Evolutionary conservation across 2,113 vertebrate species (phyloP), one percentile per base, ranked within the genome.

Genomic region (Paramormyrops kingsleyae): DNA sequence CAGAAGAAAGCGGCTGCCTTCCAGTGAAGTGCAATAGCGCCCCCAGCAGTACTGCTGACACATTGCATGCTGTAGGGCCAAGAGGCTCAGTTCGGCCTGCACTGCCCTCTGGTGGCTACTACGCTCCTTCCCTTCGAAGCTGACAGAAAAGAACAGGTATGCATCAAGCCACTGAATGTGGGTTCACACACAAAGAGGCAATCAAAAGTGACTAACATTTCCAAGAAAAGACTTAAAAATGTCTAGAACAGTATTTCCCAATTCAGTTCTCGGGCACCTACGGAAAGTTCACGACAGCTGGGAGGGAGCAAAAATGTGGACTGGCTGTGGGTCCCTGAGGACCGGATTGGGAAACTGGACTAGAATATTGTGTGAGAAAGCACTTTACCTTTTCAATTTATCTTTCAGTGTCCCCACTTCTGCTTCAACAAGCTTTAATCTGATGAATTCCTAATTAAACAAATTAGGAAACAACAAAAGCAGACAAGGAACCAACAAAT

Each of bases 31-130:
- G 52, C 92, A 92, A 85, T 90, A 93, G 35, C 83, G 10, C 31
- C 90, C 94, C 94, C 94, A 94, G 93, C 93, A 94, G 91, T 96
- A 91, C 80, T 94, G 94, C 88, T 74, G 91, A 89, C 94, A 95
- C 93, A 96, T 92, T 47, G 35, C 46, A 88, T 92, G 92, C 91
- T 95, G 94, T 90, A 95, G 92, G 4, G 90, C 91, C 59, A 96
- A 92, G 35, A 96, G 93, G 80, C 46, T 4, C 13, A 95, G 90
- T 86, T 95, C 95, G 5, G 95, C 93, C 1, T 77, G 84, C 56
- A 86, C 70, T 42, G 92, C 92, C 24, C 92, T 91, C 49, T 90
- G 85, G 0, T 24, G 0, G 91, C 83, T 12, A 27, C 1, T 52
- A n/a, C 13, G 24, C 83, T 49, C 83, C 15, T 15, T 50, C 10